Evolutionary conservation across 2,888 invertebrate genomes (phyloP), one percentile per base, ranked within the genome.

Genomic region (Eurytoma californica): DNA sequence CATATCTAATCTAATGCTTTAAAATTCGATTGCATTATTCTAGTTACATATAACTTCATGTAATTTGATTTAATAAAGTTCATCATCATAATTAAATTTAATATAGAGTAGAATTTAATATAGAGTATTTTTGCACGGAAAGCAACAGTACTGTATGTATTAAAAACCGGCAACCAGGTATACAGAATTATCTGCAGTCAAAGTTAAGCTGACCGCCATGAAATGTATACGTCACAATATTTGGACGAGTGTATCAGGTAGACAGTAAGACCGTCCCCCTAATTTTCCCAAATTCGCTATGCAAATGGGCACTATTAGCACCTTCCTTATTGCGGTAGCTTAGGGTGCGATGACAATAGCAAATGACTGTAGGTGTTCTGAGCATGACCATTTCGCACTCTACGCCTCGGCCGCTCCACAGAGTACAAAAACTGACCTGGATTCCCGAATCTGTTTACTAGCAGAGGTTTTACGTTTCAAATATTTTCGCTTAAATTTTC

Each of bases 271-370:
- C 14, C 47, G 47, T 49, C 72, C 61, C 47, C 57, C 72, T 65
- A 76, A 69, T 79, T 75, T 72, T 65, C 75, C 72, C 53, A 68
- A 80, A 75, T 81, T 76, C 30, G 60, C 78, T 76, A 81, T 81
- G 81, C 76, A 81, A 81, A 81, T 81, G 39, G 68, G 24, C 1
- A 20, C 73, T 60, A 76, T 81, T 78, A 81, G 75, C 65, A 73
- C 75, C 77, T 77, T 75, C 77, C 72, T 76, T 79, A 79, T 79
- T 81, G 78, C 72, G 78, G 78, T 75, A 47, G 49, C 69, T 60
- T 28, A 51, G 72, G 63, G 24, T 53, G 47, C 47, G 49, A 18
- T 72, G 72, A 80, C 80, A 77, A 77, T 74, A 55, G 47, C 51
- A 67, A 72, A 67, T 28, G 24, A 47, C 75, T n/a, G 70, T 47